Evolutionary conservation across 2,797 vertebrate species (phyloP).

Genomic region (Sternarchorhynchus goeldii): DNA sequence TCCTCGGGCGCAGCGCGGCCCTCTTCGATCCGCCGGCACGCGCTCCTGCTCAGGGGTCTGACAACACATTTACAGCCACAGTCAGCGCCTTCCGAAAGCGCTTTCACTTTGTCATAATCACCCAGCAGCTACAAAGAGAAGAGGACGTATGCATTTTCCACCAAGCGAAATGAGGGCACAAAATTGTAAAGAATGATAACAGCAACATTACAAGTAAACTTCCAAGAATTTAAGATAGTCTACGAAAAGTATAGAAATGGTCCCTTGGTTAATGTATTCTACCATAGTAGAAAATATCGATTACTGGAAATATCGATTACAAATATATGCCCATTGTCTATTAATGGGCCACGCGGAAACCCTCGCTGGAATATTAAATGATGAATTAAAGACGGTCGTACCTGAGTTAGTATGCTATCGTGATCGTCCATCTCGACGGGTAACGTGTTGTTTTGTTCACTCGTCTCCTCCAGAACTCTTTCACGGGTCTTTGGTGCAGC

Average conservation of each 20-base stretch:
- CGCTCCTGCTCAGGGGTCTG: constrained; percentile 86
- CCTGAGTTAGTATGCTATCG: constrained; percentile 85
- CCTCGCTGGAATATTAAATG: not conserved
- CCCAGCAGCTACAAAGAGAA: constrained; percentile 87
- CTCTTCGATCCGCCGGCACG: constrained; percentile 82
- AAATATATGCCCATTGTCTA: not conserved
- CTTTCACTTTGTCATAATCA: constrained; percentile 97
- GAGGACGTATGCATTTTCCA: constrained; percentile 70
- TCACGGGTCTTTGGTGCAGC: constrained; percentile 58
- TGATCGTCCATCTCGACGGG: constrained; percentile 78
- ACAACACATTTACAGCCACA: constrained; percentile 97
- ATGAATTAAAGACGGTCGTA: constrained; percentile 58
- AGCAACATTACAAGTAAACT: no score
- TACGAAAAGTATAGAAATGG: no score
- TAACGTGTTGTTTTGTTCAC: constrained; percentile 62
- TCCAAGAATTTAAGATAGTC: not conserved
- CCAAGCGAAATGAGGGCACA: constrained; percentile 54
- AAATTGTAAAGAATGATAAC: not conserved
- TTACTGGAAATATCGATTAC: no score
- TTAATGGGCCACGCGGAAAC: not conserved
- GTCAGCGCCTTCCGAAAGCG: constrained; percentile 91
- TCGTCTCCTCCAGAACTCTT: constrained; percentile 27
- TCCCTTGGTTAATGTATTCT: no score
- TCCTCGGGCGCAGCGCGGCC: constrained; percentile 79
- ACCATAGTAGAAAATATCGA: no score